Conservation (phyloP, 1,140 invertebrate species). For the Rhagoletis zephyria region DNA sequence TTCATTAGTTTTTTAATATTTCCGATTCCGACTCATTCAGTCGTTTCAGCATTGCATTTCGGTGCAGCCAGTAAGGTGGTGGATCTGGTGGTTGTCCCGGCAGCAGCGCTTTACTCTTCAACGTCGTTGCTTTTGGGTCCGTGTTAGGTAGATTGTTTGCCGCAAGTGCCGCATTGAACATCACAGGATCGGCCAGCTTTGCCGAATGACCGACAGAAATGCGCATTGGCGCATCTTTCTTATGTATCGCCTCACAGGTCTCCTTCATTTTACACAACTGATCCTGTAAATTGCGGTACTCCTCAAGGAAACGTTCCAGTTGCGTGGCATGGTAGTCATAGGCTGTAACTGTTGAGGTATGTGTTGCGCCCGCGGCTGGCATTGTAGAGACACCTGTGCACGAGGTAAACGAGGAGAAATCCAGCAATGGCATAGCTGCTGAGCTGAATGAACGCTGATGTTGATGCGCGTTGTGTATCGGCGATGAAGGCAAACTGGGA, state of each 20-base stretch:
- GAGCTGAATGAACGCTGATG: constrained; percentile 70
- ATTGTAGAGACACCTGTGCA: constrained; percentile 61
- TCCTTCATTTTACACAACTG: constrained; percentile 85
- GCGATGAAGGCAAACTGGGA: constrained; percentile 68
- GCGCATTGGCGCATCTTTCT: constrained; percentile 74
- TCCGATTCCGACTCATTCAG: constrained; percentile 67
- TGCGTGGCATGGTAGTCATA: constrained; percentile 85
- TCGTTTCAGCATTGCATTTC: constrained; percentile 72
- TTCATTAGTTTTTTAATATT: constrained; percentile 72
- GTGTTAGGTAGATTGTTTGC: constrained; percentile 64
- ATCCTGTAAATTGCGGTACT: constrained; percentile 83
- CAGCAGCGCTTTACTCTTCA: constrained; percentile 76
- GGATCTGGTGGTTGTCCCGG: constrained; percentile 73
- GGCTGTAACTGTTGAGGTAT: constrained; percentile 67
- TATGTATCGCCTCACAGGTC: constrained; percentile 79
- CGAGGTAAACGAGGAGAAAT: constrained; percentile 66
- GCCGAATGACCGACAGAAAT: constrained; percentile 71
- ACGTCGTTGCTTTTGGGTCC: constrained; percentile 75
- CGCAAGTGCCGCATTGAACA: constrained; percentile 67
- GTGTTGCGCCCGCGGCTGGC: constrained; percentile 54
- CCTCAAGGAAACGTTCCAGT: constrained; percentile 83
- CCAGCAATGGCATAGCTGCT: constrained; percentile 70
- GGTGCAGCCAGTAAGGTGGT: constrained; percentile 71
- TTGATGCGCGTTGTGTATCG: constrained; percentile 62
- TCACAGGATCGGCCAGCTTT: constrained; percentile 71